These are phyloP conservation scores for Typhlichthys eigenmanni DNA, from an alignment of 2,797 vertebrate genomes.

Conservation along the genomic window DNA sequence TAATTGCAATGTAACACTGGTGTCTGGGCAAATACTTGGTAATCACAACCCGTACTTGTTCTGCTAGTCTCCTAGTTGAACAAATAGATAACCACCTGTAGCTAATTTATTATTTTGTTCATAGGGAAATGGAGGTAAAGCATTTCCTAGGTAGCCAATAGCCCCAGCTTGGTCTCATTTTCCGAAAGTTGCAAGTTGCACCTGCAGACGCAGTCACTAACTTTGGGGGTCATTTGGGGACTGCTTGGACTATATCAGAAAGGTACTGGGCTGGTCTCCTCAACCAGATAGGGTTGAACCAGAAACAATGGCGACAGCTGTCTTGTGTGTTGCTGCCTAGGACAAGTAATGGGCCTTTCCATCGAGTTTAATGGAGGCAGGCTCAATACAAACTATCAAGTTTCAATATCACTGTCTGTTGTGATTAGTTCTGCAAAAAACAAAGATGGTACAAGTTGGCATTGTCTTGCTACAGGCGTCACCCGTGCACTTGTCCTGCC, in stretches of 20 bases:
- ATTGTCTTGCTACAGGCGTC: constrained; percentile 27
- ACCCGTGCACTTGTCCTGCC: background rate
- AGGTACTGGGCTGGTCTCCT: constrained; percentile 51
- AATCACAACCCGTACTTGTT: constrained; percentile 4
- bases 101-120: constrained; percentile 8
- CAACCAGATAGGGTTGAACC: constrained; percentile 67
- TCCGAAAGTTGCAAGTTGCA: background rate
- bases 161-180: constrained; percentile 2
- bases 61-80: constrained; percentile 10
- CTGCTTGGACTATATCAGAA: constrained; percentile 42
- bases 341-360: constrained; percentile 73
- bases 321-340: constrained; percentile 69
- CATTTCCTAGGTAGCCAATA: constrained; percentile 7
- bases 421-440: constrained; percentile 70
- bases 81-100: constrained; percentile 11
- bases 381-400: constrained; percentile 71
- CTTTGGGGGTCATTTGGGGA: constrained; percentile 41
- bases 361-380: constrained; percentile 62
- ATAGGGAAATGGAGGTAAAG: constrained; percentile 7
- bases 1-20: constrained; percentile 58
- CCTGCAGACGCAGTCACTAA: constrained; percentile 12
- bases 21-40: constrained; percentile 52
- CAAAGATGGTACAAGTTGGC: constrained; percentile 45
- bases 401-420: constrained; percentile 75
- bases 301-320: constrained; percentile 78